Evolutionary conservation across 2,797 vertebrate genomes (phyloP).

Genomic region (Oophaga sylvatica): DNA sequence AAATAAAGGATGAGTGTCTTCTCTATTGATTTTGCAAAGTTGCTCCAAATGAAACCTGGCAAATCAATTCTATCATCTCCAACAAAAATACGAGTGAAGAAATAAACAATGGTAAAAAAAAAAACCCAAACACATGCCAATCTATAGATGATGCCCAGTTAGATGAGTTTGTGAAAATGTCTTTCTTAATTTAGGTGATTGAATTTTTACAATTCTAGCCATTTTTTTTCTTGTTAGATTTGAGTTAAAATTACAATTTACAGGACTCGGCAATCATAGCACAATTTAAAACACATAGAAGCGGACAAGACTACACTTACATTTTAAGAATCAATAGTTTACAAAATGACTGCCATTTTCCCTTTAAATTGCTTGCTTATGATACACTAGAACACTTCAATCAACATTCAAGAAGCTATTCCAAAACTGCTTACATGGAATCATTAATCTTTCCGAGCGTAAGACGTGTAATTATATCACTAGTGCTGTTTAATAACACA

Average conservation of each 20-base stretch:
- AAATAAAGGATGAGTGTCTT: not conserved
- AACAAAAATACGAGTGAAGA: not conserved
- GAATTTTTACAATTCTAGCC: not conserved
- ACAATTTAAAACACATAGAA: constrained; percentile 33
- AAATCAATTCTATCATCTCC: not conserved
- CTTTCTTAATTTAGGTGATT: constrained; percentile 26
- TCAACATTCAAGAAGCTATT: constrained; percentile 39
- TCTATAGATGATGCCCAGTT: not conserved
- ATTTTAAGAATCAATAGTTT: constrained; percentile 54
- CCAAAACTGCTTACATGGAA: constrained; percentile 35
- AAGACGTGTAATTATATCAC: constrained; percentile 43
- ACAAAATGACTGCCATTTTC: constrained; percentile 47
- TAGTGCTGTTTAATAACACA: constrained; percentile 40
- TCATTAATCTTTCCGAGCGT: constrained; percentile 40
- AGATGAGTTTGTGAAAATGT: not conserved
- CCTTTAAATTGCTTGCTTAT: constrained; percentile 53
- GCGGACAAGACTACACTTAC: constrained; percentile 33
- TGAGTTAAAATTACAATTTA: constrained; percentile 47
- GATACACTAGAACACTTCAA: constrained; percentile 55
- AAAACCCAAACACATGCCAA: not conserved
- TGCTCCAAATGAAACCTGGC: not conserved
- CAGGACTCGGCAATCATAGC: constrained; percentile 27
- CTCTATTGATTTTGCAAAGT: not conserved
- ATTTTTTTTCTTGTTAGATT: constrained; percentile 29
- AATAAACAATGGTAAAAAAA: not conserved